Evolutionary conservation across 2,797 vertebrate genomes (phyloP), one percentile per base, ranked within the genome.

Genomic region (Gorsachius magnificus): DNA sequence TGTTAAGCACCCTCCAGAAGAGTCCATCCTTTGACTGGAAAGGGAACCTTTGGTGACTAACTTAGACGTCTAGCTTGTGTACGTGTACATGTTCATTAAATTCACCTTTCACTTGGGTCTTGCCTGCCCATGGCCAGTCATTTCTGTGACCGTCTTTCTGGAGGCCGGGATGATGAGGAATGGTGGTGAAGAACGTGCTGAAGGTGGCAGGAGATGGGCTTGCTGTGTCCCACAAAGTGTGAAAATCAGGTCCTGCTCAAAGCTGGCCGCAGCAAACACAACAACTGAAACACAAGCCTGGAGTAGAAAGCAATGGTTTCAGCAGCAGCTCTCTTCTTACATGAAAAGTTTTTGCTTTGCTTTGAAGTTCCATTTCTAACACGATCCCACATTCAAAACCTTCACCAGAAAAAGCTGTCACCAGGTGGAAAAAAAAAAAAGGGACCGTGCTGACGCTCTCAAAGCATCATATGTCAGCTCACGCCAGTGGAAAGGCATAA

Each of bases 311-410:
- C 48, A 87, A 46, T 12, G 2, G 11, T 72, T 93, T 87, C 58
- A n/a, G 24, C 58, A 57, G 58, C 58, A 81, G 63, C 43, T 87
- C 41, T 57, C 38, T 48, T 68, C 45, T 78, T 56, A 22, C n/a
- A 20, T 48, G 36, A 58, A 31, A 54, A 28, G 20, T 31, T 90
- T 58, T 68, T n/a, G 29, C 43, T 77, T 80, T 70, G 20, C 45
- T 75, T 78, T 90, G 33, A 90, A 79, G 26, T 69, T 46, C 53
- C 9, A 24, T 83, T 90, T 93, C 43, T 83, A 48, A 69, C 33
- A 56, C 1, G 4, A 28, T 16, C 31, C 41, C 33, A 24, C 0
- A 0, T 46, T 69, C 38, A 61, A 70, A 70, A 45, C 17, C 0
- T 2, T 51, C 3, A 3, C 29, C 48, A 51, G 72, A 35, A 70